phyloP scores from a whole-genome alignment of 1,140 invertebrate genomes.

The Phocides pigmalion region DNA sequence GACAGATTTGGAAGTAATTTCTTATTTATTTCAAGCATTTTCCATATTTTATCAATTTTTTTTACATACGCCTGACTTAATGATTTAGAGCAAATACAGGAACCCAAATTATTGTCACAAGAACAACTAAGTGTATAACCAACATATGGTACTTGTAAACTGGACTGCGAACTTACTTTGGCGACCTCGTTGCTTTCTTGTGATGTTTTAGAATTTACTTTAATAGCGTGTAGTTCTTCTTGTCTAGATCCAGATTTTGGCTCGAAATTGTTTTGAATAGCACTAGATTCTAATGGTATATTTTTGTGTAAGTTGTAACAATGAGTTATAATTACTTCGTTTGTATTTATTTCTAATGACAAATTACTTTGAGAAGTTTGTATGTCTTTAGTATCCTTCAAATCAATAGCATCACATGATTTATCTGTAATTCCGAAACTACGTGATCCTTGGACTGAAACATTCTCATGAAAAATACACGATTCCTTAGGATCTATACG shows the following conservation, averaged over 20 bases:
- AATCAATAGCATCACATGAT: conserved; percentile 53
- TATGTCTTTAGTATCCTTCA: conserved; percentile 20
- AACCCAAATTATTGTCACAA: conserved; percentile 55
- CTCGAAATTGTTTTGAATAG: neutral
- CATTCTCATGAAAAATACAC: conserved; percentile 31
- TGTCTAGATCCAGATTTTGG: neutral
- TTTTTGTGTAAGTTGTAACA: conserved; percentile 16
- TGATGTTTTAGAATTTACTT: conserved; percentile 2
- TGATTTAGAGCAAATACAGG: conserved; percentile 61
- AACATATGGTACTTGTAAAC: conserved; percentile 47
- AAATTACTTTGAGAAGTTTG: conserved; percentile 12
- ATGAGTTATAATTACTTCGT: conserved; percentile 23
- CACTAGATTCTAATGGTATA: neutral
- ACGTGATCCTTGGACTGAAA: conserved; percentile 45
- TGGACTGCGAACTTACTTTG: neutral
- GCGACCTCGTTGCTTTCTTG: neutral
- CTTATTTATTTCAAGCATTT: conserved; percentile 41
- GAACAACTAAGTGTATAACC: conserved; percentile 65
- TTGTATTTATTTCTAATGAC: neutral
- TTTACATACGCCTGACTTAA: conserved; percentile 43
- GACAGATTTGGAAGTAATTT: conserved; percentile 40
- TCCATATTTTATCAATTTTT: conserved; percentile 53
- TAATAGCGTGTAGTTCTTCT: neutral
- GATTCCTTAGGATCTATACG: neutral
- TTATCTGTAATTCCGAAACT: conserved; percentile 47